Conservation (phyloP, 1,140 invertebrate species). For the Camponotus floridanus region DNA sequence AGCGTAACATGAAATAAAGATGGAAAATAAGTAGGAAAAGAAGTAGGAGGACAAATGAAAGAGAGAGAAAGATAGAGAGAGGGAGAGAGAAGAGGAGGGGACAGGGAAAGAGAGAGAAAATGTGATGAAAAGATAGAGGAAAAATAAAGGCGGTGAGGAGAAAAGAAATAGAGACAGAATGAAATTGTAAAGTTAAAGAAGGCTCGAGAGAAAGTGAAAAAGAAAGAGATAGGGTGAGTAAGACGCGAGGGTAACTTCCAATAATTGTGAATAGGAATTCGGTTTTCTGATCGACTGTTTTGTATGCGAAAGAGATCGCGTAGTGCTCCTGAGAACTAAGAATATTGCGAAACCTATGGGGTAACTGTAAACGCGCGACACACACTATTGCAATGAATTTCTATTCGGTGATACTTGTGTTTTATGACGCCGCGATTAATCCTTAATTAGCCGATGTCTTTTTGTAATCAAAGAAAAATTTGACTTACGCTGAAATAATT, state of each 20-base stretch:
- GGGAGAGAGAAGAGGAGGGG: not conserved
- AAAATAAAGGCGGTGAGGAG: conserved; percentile 17
- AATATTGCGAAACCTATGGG: conserved; percentile 21
- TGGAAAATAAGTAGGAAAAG: conserved; percentile 26
- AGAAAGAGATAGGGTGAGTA: not conserved
- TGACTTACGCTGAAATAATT: not conserved
- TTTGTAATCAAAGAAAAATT: conserved; percentile 11
- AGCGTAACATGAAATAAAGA: conserved; percentile 35
- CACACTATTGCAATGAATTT: conserved; percentile 26
- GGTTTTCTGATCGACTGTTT: conserved; percentile 52
- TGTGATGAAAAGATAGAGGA: not conserved
- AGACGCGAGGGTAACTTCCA: conserved; percentile 17
- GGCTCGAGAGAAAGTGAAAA: conserved; percentile 5
- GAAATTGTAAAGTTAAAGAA: conserved; percentile 29
- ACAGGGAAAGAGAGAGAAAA: not conserved
- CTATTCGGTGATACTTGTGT: conserved; percentile 13
- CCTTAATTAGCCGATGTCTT: not conserved
- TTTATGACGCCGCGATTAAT: conserved; percentile 6
- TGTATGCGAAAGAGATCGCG: conserved; percentile 40
- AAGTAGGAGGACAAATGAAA: conserved; percentile 15
- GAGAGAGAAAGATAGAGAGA: conserved; percentile 15
- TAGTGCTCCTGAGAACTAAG: conserved; percentile 21
- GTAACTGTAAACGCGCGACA: conserved; percentile 40
- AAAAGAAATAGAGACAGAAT: conserved; percentile 45
- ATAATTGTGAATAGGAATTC: conserved; percentile 55